Evolutionary conservation across 1,140 invertebrate genomes (phyloP), one percentile per base, ranked within the genome.

Genomic region (Delia radicum): DNA sequence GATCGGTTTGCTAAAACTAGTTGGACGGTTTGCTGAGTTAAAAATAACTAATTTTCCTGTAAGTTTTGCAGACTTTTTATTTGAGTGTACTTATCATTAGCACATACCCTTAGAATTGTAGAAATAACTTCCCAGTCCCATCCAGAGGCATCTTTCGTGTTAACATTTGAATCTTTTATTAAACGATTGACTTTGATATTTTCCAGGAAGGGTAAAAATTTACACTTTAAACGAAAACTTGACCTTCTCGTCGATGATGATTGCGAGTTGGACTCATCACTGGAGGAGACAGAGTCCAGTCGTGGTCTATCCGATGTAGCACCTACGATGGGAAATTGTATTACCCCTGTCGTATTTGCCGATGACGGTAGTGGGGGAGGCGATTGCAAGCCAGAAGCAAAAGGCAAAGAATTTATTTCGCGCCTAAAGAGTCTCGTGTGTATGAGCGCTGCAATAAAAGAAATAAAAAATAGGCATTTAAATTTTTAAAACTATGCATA

Each of bases 91-190:
- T 37, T 10, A 37, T 37, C 1, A 37, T 1, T 37, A 2, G 7
- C 26, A 80, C 77, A 82, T 86, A 94, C 94, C 90, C 92, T 94
- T 4, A 96, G 87, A 80, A 96, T 90, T 37, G 93, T 90, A 76
- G 89, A 88, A 77, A 96, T 92, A 21, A 94, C 88, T 79, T 93
- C 92, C 95, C 95, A 96, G 83, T 96, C 92, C 95, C 95, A 97
- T 7, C 89, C 87, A 33, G 89, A 89, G 10, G 91, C 89, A 82
- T 93, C 92, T 75, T 93, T 92, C 77, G 91, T 91, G 21, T 89
- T 89, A 1, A 96, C 94, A 28, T 91, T 89, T 0, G 93, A 93
- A 74, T 94, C 93, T 80, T 90, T 90, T 1, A 96, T 89, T 63
- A 90, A 81, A 78, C 89, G 89, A 78, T 95, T 93, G 76, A 88